Evolutionary conservation across 2,888 invertebrate species (phyloP).

Genomic region (Synergus umbraculus): DNA sequence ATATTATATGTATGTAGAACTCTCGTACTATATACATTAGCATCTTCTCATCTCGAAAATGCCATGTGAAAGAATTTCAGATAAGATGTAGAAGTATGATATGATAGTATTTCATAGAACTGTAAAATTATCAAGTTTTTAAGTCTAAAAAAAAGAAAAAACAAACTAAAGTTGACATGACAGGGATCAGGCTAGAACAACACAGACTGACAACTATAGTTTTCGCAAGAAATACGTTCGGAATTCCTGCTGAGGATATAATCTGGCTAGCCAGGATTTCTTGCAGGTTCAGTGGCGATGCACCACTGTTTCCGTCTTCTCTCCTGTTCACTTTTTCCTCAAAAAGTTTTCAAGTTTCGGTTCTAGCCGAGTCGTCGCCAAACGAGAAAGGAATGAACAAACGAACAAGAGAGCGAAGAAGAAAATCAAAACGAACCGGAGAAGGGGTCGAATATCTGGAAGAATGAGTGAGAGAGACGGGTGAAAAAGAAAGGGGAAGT

Average conservation of each 20-base stretch:
- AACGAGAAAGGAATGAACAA: slow-evolving; percentile 42
- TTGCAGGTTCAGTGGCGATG: not conserved
- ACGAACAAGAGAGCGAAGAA: slow-evolving; percentile 18
- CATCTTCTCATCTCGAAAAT: not conserved
- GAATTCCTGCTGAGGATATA: slow-evolving; percentile 2
- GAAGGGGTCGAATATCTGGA: slow-evolving; percentile 47
- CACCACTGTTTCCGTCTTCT: slow-evolving; percentile 33
- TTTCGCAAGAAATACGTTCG: not conserved
- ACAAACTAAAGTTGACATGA: not conserved
- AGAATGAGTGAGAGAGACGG: slow-evolving; percentile 42
- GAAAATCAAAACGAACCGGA: slow-evolving; percentile 21
- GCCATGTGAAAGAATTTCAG: not conserved
- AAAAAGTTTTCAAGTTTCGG: slow-evolving; percentile 55
- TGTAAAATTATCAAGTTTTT: too few relatives aligned
- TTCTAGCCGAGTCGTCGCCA: slow-evolving; percentile 45
- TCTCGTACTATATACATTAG: not conserved
- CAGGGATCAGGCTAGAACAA: not conserved
- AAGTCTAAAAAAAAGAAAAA: not conserved
- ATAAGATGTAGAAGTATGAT: not conserved
- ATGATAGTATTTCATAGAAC: too few relatives aligned
- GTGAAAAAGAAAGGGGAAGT: slow-evolving; percentile 56
- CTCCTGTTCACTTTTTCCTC: slow-evolving; percentile 45
- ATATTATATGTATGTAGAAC: not conserved
- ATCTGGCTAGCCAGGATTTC: not conserved
- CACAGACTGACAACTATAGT: not conserved